Percentiles rank a stretch among this genome's conserved stretches.
Evolutionary conservation across 1,140 invertebrate species (phyloP).

Genomic region (Dreissena polymorpha): DNA sequence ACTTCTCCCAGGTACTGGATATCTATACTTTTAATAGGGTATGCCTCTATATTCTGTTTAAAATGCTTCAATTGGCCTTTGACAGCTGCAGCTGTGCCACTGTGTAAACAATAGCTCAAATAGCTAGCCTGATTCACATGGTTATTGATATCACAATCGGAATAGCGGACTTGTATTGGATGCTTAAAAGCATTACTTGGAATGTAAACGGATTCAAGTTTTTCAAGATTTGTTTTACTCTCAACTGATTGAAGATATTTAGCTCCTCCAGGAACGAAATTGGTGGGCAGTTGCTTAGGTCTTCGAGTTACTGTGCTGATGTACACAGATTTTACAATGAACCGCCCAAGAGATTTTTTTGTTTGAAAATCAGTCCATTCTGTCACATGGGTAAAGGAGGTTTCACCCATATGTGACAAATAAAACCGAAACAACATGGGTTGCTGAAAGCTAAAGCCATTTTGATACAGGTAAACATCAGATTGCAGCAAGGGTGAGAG

Average conservation of each 20-base stretch:
- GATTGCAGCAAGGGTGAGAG: not conserved
- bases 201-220: not conserved
- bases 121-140: conserved; percentile 25
- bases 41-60: conserved; percentile 10
- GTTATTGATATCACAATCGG: conserved; percentile 29
- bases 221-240: conserved; percentile 14
- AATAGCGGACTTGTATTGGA: conserved; percentile 1
- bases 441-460: not conserved
- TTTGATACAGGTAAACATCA: not conserved
- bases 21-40: not conserved
- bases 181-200: conserved; percentile 5
- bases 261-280: not conserved
- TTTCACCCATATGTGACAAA: conserved; percentile 15
- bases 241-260: not conserved
- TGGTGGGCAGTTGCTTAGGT: not conserved
- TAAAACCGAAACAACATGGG: not conserved
- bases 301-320: not conserved
- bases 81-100: not conserved
- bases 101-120: conserved; percentile 17
- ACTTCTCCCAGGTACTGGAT: conserved; percentile 29
- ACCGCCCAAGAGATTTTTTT: not conserved
- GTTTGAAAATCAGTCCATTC: conserved; percentile 10
- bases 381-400: not conserved
- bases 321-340: not conserved
- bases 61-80: conserved; percentile 11